Evolutionary conservation across 1,140 invertebrate species (phyloP).

Genomic region (Phthorimaea operculella): DNA sequence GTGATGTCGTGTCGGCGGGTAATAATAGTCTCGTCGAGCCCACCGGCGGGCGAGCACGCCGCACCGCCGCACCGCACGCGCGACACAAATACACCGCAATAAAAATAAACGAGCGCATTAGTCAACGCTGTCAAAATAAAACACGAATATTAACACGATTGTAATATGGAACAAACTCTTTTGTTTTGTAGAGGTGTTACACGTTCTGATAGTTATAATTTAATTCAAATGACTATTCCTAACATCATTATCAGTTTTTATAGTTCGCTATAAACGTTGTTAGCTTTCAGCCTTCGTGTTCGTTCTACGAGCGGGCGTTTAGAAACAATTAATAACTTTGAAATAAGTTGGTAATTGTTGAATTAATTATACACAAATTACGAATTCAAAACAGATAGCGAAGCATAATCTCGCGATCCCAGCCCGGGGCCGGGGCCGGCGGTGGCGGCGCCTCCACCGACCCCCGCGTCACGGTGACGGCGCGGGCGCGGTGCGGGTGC

Average conservation of each 20-base stretch:
- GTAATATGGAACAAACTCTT: slow-evolving; percentile 28
- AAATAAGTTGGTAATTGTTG: slow-evolving; percentile 30
- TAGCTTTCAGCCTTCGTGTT: slow-evolving; percentile 11
- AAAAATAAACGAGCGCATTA: slow-evolving; percentile 66
- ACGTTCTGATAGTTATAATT: slow-evolving; percentile 16
- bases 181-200: slow-evolving; percentile 19
- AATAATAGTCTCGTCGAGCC: slow-evolving; percentile 50
- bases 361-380: slow-evolving; percentile 45
- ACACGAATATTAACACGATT: slow-evolving; percentile 42
- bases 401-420: slow-evolving; percentile 39
- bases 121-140: slow-evolving; percentile 64
- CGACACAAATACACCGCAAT: slow-evolving; percentile 57
- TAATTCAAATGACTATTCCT: slow-evolving; percentile 14
- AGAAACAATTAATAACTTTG: slow-evolving; percentile 21
- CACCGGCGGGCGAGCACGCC: slow-evolving; percentile 16
- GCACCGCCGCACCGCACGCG: slow-evolving; percentile 33
- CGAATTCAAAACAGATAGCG: slow-evolving; percentile 48
- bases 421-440: slow-evolving; percentile 22
- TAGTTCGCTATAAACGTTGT: slow-evolving; percentile 12
- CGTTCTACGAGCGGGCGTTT: slow-evolving; percentile 14
- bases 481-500: slow-evolving; percentile 18
- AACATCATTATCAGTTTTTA: slow-evolving; percentile 13
- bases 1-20: slow-evolving; percentile 54
- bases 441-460: slow-evolving; percentile 19
- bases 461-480: slow-evolving; percentile 22